Evolutionary conservation across 2,888 invertebrate species (phyloP).

Genomic region (Acanthosepion lycidas): DNA sequence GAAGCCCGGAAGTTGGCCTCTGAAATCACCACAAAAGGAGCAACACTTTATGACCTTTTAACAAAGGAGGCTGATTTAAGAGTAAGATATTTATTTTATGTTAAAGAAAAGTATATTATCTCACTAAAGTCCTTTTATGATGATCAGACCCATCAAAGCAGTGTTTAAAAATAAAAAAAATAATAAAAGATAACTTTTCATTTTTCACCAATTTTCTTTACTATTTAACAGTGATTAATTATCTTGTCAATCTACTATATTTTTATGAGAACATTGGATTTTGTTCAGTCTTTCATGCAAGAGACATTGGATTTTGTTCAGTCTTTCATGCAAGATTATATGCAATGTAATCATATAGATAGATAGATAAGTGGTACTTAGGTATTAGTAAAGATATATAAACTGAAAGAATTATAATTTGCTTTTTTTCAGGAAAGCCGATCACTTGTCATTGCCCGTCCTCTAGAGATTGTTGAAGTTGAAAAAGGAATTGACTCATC

Average conservation of each 20-base stretch:
- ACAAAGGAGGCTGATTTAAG: conserved; percentile 91
- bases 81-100: conserved; percentile 73
- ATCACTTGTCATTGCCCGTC: conserved; percentile 85
- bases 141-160: too few relatives aligned
- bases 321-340: background rate
- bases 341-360: background rate
- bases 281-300: background rate
- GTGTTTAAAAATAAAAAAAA: too few relatives aligned
- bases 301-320: background rate
- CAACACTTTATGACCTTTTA: conserved; percentile 90
- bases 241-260: background rate
- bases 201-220: background rate
- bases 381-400: background rate
- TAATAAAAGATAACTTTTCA: too few relatives aligned
- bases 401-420: background rate
- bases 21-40: conserved; percentile 92
- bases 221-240: background rate
- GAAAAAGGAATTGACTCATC: conserved; percentile 87
- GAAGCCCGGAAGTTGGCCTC: conserved; percentile 89
- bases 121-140: too few relatives aligned
- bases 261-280: background rate
- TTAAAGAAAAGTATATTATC: too few relatives aligned
- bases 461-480: conserved; percentile 86
- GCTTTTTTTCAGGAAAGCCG: conserved; percentile 80
- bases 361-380: background rate